Evolutionary conservation across 1,140 invertebrate species (phyloP).

Genomic region (Steinernema feltiae): DNA sequence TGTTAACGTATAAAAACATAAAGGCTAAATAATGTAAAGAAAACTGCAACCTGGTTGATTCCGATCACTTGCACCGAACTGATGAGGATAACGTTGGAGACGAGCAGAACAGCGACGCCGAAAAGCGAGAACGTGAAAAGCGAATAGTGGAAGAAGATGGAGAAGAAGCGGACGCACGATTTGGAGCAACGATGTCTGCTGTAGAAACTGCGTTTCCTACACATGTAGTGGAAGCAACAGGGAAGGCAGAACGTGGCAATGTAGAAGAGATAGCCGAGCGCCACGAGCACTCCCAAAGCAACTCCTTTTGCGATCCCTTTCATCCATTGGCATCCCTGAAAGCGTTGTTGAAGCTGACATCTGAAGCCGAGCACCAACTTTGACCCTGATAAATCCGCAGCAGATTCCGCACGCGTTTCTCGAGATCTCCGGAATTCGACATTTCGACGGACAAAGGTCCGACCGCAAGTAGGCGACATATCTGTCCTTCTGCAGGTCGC

Average conservation of each 20-base stretch:
- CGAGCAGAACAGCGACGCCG: conserved; percentile 31
- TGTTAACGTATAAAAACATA: no score
- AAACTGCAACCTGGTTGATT: conserved; percentile 25
- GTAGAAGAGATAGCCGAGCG: conserved; percentile 39
- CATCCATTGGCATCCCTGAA: not conserved
- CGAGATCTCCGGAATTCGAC: not conserved
- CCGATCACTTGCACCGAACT: conserved; percentile 50
- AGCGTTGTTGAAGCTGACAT: no score
- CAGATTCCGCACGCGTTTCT: conserved; percentile 13
- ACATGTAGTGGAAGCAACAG: conserved; percentile 47
- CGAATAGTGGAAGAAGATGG: conserved; percentile 48
- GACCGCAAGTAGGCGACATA: not conserved
- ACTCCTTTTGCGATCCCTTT: not conserved
- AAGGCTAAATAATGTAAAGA: not conserved
- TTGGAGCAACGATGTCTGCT: not conserved
- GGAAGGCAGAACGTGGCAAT: conserved; percentile 40
- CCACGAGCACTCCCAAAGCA: conserved; percentile 26
- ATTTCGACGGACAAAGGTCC: not conserved
- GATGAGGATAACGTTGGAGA: conserved; percentile 43
- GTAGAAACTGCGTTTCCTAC: conserved; percentile 23
- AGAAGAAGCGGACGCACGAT: conserved; percentile 37
- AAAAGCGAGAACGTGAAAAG: conserved; percentile 44
- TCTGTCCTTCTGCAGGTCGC: not conserved
- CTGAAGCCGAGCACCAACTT: no score
- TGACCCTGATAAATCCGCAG: conserved; percentile 14